These are phyloP conservation scores for Troides aeacus DNA, from an alignment of 2,888 invertebrate species.

Conservation along the genomic window DNA sequence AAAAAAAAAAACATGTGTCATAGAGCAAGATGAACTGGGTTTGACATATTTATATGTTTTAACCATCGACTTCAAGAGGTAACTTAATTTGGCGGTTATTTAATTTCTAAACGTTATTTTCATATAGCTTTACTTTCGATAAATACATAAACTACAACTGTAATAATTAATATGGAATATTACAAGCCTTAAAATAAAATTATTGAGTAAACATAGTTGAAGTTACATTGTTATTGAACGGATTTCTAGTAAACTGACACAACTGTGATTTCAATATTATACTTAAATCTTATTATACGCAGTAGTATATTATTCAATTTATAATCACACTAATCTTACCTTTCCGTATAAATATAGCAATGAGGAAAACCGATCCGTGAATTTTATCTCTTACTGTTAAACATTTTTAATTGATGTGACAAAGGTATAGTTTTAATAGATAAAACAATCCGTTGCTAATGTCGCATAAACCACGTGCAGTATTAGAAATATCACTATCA, in stretches of 20 bases:
- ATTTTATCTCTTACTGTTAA: not conserved
- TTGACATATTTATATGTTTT: too few species aligned
- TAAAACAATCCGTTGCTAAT: conserved; percentile 12
- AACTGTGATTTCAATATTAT: not conserved
- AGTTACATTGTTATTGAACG: not conserved
- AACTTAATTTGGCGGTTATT: too few species aligned
- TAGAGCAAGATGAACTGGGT: too few species aligned
- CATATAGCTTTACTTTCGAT: too few species aligned
- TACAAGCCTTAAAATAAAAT: too few species aligned
- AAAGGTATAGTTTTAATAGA: not conserved
- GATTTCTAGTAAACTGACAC: not conserved
- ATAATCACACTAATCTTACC: not conserved
- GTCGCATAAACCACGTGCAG: conserved; percentile 45
- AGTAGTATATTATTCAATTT: not conserved
- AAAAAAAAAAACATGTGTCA: too few species aligned
- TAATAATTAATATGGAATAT: too few species aligned
- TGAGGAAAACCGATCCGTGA: not conserved
- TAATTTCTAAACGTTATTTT: too few species aligned
- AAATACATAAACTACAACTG: too few species aligned
- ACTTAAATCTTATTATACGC: not conserved
- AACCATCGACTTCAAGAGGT: too few species aligned
- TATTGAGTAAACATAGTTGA: not conserved
- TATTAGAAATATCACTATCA: conserved; percentile 62
- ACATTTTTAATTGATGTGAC: not conserved
- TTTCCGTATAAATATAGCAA: not conserved